Evolutionary conservation across 1,140 invertebrate genomes (phyloP).

Genomic region (Alviniconcha marisindica): DNA sequence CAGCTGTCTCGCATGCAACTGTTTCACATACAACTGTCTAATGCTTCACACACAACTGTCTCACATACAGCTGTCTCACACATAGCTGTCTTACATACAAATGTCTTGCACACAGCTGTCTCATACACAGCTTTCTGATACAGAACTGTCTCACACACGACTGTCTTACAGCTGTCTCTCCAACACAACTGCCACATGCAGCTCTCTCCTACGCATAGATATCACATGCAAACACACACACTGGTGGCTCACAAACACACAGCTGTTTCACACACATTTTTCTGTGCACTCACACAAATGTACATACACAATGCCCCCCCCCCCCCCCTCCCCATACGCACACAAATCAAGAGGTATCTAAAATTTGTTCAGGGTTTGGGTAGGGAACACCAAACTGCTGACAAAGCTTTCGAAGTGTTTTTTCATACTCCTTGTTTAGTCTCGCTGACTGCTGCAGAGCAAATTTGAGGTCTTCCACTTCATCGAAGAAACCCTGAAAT

Average conservation of each 20-base stretch:
- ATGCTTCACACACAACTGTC: background rate
- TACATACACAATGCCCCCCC: no score
- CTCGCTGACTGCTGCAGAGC: constrained; percentile 66
- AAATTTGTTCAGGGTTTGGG: constrained; percentile 54
- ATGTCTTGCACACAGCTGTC: no score
- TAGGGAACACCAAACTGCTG: constrained; percentile 64
- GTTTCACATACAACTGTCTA: no score
- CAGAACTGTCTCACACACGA: no score
- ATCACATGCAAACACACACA: no score
- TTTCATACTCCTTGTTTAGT: constrained; percentile 69
- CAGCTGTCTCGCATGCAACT: background rate
- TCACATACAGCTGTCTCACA: no score
- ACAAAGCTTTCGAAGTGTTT: constrained; percentile 63
- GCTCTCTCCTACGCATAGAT: no score
- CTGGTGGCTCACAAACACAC: no score
- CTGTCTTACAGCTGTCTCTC: no score
- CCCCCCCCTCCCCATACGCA: no score
- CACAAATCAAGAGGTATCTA: constrained; percentile 14
- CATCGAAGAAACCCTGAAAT: constrained; percentile 71
- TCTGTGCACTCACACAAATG: no score
- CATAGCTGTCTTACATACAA: background rate
- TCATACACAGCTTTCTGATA: background rate
- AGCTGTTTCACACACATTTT: background rate
- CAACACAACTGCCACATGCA: no score
- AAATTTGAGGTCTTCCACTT: constrained; percentile 71